These are phyloP conservation scores for Lamprologus callipterus DNA, from an alignment of 2,113 vertebrate species.

Conservation along the genomic window DNA sequence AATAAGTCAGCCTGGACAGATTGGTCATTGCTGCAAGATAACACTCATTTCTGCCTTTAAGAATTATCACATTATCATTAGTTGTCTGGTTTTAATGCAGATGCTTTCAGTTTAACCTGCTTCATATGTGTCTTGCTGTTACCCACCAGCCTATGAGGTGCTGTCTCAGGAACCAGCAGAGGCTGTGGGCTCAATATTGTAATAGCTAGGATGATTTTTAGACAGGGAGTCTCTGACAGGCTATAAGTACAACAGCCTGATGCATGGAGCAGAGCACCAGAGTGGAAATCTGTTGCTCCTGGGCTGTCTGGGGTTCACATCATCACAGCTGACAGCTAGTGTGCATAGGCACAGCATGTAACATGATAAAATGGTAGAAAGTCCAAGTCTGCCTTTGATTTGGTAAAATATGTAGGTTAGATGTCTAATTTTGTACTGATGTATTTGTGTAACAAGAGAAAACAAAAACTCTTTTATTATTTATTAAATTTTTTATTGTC, in stretches of 20 bases:
- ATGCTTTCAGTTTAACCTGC: not conserved
- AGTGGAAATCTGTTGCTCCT: constrained; percentile 30
- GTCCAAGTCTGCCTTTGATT: not conserved
- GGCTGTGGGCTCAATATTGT: constrained; percentile 25
- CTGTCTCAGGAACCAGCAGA: constrained; percentile 17
- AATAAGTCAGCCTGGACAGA: not conserved
- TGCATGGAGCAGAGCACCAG: not conserved
- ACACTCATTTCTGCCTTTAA: not conserved
- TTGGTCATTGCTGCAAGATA: not conserved
- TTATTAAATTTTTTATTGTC: not conserved
- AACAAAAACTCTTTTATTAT: not conserved
- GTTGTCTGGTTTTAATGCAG: not conserved
- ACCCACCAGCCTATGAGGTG: constrained; percentile 1
- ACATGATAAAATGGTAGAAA: not conserved
- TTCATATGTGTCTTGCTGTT: not conserved
- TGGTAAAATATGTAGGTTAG: not conserved
- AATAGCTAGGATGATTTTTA: constrained; percentile 38
- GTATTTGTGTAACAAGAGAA: not conserved
- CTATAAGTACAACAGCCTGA: constrained; percentile 47
- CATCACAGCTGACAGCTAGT: not conserved
- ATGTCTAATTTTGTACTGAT: not conserved
- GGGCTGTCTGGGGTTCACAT: constrained; percentile 18
- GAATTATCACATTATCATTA: not conserved
- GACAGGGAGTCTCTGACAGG: constrained; percentile 38
- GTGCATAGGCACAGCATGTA: not conserved